A percentile compares a stretch with the other conserved stretches of the same genome.
Evolutionary conservation across 2,797 vertebrate species (phyloP).

Genomic region (Petrocephalus sullivani): DNA sequence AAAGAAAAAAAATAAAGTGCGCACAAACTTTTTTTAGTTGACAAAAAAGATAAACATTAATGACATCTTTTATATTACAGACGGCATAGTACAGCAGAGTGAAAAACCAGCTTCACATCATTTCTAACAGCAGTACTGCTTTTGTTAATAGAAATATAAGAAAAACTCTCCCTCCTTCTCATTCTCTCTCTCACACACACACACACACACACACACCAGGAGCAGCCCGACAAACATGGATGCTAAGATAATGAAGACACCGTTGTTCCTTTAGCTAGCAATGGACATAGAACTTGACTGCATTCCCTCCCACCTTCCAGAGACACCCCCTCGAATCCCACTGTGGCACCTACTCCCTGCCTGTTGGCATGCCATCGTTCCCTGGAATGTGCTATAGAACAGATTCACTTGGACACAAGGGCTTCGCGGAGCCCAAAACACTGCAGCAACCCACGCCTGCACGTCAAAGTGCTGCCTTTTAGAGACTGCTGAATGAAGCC

Average conservation of each 20-base stretch:
- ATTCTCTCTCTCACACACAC: not conserved
- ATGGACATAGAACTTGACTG: not conserved
- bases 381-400: constrained; percentile 54
- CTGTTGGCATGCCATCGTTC: constrained; percentile 58
- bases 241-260: not conserved
- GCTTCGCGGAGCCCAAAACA: not conserved
- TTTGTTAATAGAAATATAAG: not conserved
- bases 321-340: constrained; percentile 19
- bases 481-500: constrained; percentile 12
- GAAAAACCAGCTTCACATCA: not conserved
- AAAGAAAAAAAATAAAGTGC: constrained; percentile 26
- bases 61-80: constrained; percentile 12
- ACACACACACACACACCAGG: constrained; percentile 20
- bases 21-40: constrained; percentile 7
- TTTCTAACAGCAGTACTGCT: not conserved
- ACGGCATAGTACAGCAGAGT: not conserved
- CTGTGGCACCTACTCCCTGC: constrained; percentile 40
- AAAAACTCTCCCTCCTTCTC: not conserved
- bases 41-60: constrained; percentile 1
- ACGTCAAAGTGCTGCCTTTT: not conserved
- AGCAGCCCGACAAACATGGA: constrained; percentile 28
- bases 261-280: not conserved
- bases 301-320: not conserved
- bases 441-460: not conserved
- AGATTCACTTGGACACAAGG: constrained; percentile 49